Conservation (phyloP, 2,888 invertebrate genomes). For the Ophion costatus region DNA sequence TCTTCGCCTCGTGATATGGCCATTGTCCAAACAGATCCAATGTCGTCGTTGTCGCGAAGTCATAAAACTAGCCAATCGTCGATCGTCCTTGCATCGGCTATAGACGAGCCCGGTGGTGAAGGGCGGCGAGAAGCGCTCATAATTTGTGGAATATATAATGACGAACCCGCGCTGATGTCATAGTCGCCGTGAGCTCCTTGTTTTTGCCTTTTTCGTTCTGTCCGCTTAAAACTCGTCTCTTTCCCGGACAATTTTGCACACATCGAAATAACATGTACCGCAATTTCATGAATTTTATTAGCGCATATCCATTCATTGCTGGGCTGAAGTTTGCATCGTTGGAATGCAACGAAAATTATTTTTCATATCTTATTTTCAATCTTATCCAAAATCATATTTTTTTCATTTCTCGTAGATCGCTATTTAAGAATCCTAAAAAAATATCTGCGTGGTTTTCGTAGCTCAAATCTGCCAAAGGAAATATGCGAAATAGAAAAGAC, state of each 20-base stretch:
- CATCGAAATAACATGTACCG: not conserved
- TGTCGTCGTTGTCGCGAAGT: not conserved
- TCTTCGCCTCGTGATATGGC: not conserved
- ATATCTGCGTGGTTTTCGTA: too few species aligned
- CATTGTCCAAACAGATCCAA: not conserved
- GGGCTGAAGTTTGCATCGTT: too few species aligned
- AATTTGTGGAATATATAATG: not conserved
- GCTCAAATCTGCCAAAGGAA: too few species aligned
- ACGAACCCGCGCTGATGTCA: not conserved
- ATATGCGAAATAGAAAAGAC: too few species aligned
- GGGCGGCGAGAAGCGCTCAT: not conserved
- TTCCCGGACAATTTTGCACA: not conserved
- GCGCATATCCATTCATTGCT: too few species aligned
- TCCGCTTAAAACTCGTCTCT: not conserved
- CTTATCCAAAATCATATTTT: too few species aligned
- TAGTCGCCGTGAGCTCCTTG: not conserved
- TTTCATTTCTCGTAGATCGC: too few species aligned
- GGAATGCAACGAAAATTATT: too few species aligned
- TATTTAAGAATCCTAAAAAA: too few species aligned
- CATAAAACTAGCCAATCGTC: not conserved
- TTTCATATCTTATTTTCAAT: too few species aligned
- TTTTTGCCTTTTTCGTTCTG: not conserved
- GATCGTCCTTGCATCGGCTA: not conserved
- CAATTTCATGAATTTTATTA: not conserved
- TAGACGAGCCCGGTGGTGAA: not conserved